A percentile compares a stretch with the other conserved stretches of the same genome.
Conservation (phyloP, 2,113 vertebrate species). For the Otus sunia region DNA sequence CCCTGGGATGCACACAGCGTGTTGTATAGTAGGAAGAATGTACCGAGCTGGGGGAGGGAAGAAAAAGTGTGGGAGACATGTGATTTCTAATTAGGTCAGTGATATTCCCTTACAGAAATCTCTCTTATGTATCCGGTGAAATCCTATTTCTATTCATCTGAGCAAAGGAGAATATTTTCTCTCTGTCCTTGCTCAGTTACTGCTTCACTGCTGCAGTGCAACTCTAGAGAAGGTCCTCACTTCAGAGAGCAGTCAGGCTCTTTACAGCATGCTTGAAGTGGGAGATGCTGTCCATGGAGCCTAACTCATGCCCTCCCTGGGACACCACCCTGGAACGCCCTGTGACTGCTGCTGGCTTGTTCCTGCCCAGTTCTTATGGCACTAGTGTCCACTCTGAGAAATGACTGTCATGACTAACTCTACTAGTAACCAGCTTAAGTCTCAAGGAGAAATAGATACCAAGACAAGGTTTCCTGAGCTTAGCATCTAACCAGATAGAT, state of each 20-base stretch:
- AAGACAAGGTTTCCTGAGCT: neutral
- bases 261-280: neutral
- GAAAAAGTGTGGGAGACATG: neutral
- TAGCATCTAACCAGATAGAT: neutral
- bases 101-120: neutral
- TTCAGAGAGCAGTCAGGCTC: neutral
- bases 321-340: neutral
- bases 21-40: neutral
- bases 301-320: neutral
- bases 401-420: neutral
- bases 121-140: neutral
- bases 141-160: neutral
- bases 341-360: neutral
- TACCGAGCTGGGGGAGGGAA: neutral
- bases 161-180: neutral
- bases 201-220: neutral
- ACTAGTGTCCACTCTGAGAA: neutral
- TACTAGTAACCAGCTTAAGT: neutral
- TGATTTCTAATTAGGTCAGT: neutral
- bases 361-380: neutral
- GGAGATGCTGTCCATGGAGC: neutral
- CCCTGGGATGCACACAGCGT: neutral
- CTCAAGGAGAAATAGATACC: neutral
- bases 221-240: neutral
- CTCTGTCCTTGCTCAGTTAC: neutral